Conservation (phyloP, 2,797 vertebrate genomes). For the Enteromius thamalakanensis region DNA sequence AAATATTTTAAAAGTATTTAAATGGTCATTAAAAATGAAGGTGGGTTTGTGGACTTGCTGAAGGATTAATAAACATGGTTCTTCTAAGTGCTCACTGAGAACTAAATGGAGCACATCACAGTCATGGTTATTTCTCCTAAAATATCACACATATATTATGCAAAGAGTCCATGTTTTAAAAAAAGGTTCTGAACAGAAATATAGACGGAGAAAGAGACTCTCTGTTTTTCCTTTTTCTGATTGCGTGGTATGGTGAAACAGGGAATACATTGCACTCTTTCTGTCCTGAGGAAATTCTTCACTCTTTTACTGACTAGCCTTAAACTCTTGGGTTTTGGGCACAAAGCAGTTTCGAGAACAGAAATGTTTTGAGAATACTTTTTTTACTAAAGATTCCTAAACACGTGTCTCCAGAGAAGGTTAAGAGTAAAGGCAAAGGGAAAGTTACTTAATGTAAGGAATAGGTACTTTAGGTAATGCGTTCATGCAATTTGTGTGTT, state of each 20-base stretch:
- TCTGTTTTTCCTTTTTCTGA: constrained; percentile 47
- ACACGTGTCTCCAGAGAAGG: background rate
- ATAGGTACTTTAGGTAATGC: constrained; percentile 22
- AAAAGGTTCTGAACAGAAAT: background rate
- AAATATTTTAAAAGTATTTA: background rate
- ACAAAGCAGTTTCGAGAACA: background rate
- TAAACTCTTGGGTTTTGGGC: background rate
- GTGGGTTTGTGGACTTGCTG: background rate
- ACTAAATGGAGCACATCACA: background rate
- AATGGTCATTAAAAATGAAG: background rate
- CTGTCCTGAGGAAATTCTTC: constrained; percentile 57
- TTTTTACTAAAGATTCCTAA: background rate
- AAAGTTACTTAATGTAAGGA: background rate
- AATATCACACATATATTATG: background rate
- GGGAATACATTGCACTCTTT: constrained; percentile 63
- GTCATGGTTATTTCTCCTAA: background rate
- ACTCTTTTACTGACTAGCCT: constrained; percentile 22
- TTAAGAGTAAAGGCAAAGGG: constrained; percentile 4
- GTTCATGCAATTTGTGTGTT: constrained; percentile 34
- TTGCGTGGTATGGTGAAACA: constrained; percentile 54
- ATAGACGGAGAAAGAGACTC: background rate
- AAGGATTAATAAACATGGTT: background rate
- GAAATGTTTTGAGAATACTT: background rate
- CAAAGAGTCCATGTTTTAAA: background rate
- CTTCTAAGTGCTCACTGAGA: background rate